phyloP scores from a whole-genome alignment of 2,113 vertebrate species.

The Thunnus thynnus region DNA sequence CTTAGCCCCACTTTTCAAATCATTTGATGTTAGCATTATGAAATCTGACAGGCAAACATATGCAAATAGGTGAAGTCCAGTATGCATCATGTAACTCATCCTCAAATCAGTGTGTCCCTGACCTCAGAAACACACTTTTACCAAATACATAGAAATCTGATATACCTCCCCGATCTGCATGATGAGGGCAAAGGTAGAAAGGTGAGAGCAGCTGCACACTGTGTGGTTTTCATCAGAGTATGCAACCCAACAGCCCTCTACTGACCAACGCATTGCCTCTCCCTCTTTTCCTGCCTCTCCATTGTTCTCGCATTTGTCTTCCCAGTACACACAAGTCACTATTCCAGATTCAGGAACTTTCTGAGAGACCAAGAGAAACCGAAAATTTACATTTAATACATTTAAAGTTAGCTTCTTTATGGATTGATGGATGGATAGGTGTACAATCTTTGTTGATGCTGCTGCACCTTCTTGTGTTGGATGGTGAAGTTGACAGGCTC shows the following conservation, averaged over 20 bases:
- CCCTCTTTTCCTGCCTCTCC: not conserved
- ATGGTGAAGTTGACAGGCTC: conserved; percentile 81
- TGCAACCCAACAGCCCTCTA: conserved; percentile 72
- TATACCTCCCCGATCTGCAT: conserved; percentile 80
- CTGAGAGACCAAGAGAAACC: conserved; percentile 32
- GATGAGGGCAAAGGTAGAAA: conserved; percentile 86
- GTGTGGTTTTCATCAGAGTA: conserved; percentile 70
- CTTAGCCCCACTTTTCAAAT: no score
- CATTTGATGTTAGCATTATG: no score
- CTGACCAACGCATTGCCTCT: conserved; percentile 74
- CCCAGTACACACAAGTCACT: conserved; percentile 85
- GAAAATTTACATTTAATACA: no score
- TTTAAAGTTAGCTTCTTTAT: no score
- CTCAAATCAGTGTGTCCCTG: no score
- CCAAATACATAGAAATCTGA: no score
- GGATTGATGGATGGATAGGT: no score
- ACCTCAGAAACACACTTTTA: no score
- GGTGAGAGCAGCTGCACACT: conserved; percentile 79
- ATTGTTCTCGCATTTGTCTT: not conserved
- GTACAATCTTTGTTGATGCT: no score
- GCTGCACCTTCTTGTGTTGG: conserved; percentile 68
- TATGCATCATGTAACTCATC: no score
- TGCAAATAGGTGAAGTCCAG: no score
- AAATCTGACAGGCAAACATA: no score
- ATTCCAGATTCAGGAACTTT: conserved; percentile 40